These are phyloP conservation scores for Zygothrica quintamaculata DNA, from an alignment of 2,888 invertebrate species.

Conservation along the genomic window DNA sequence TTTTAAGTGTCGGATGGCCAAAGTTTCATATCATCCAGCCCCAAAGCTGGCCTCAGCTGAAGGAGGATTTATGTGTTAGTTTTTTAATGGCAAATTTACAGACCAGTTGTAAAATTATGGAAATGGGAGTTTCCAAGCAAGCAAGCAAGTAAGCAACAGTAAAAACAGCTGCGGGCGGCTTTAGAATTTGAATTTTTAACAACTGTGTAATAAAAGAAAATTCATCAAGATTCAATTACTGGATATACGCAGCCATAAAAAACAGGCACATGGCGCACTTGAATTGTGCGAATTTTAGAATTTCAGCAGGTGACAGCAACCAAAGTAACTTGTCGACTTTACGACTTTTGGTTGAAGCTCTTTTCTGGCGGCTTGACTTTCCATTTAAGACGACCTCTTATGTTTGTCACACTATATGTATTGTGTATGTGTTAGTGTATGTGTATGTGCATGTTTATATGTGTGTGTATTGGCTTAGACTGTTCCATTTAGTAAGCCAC, in stretches of 20 bases:
- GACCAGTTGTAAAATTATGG: slow-evolving; percentile 63
- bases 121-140: slow-evolving; percentile 54
- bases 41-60: slow-evolving; percentile 30
- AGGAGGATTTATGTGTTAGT: slow-evolving; percentile 28
- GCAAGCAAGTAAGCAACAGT: no score
- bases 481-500: slow-evolving; percentile 19
- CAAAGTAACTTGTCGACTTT: slow-evolving; percentile 21
- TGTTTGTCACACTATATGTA: slow-evolving; percentile 20
- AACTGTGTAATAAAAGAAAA: slow-evolving; percentile 59
- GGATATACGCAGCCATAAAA: slow-evolving; percentile 36
- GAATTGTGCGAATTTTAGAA: slow-evolving; percentile 3
- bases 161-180: slow-evolving; percentile 24
- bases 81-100: slow-evolving; percentile 53
- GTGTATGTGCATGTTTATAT: no score
- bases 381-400: slow-evolving; percentile 33
- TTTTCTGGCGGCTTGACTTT: slow-evolving; percentile 17
- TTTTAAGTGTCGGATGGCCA: slow-evolving; percentile 31
- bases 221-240: slow-evolving; percentile 74
- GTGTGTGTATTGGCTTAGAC: slow-evolving; percentile 6
- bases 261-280: slow-evolving; percentile 13
- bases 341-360: slow-evolving; percentile 26
- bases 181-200: slow-evolving; percentile 69
- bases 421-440: no score
- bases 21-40: slow-evolving; percentile 59
- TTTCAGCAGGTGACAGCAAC: slow-evolving; percentile 40